Evolutionary conservation across 2,888 invertebrate genomes (phyloP).

Genomic region (Ornithoptera priamus): DNA sequence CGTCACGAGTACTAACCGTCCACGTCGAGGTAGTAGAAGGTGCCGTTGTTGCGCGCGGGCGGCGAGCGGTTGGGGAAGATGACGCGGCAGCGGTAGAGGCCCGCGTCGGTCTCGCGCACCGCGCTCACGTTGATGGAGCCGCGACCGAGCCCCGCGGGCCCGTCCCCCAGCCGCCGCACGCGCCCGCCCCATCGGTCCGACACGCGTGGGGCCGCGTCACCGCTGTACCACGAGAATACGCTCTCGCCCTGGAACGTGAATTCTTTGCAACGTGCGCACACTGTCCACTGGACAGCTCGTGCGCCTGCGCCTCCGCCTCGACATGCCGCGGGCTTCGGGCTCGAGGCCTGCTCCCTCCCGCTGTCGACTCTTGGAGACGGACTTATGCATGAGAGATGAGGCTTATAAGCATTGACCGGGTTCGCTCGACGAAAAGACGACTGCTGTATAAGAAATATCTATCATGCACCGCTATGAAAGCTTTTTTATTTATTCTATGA

Average conservation of each 20-base stretch:
- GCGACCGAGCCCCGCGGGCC: slow-evolving; percentile 72
- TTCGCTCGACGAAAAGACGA: too few species aligned
- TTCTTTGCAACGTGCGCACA: background rate
- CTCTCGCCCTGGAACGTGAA: slow-evolving; percentile 82
- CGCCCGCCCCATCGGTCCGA: slow-evolving; percentile 89
- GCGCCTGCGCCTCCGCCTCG: too few species aligned
- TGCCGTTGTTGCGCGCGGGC: slow-evolving; percentile 92
- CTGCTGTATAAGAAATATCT: too few species aligned
- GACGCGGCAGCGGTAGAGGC: slow-evolving; percentile 95
- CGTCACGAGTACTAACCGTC: slow-evolving; percentile 82
- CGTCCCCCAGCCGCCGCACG: slow-evolving; percentile 81
- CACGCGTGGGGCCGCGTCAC: slow-evolving; percentile 84
- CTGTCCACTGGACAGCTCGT: background rate
- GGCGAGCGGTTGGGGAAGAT: slow-evolving; percentile 93
- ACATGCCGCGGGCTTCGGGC: too few species aligned
- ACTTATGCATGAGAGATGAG: too few species aligned
- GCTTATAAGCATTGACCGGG: too few species aligned
- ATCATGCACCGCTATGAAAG: too few species aligned
- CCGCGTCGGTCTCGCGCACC: slow-evolving; percentile 92
- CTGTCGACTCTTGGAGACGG: too few species aligned
- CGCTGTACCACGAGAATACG: slow-evolving; percentile 91
- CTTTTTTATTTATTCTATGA: too few species aligned
- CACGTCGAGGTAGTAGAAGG: slow-evolving; percentile 92
- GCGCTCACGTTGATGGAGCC: slow-evolving; percentile 92
- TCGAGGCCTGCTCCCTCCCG: too few species aligned